Percentiles rank a stretch among this genome's conserved stretches.
Conservation (phyloP, 2,797 vertebrate genomes). For the Pangasius macronema region DNA sequence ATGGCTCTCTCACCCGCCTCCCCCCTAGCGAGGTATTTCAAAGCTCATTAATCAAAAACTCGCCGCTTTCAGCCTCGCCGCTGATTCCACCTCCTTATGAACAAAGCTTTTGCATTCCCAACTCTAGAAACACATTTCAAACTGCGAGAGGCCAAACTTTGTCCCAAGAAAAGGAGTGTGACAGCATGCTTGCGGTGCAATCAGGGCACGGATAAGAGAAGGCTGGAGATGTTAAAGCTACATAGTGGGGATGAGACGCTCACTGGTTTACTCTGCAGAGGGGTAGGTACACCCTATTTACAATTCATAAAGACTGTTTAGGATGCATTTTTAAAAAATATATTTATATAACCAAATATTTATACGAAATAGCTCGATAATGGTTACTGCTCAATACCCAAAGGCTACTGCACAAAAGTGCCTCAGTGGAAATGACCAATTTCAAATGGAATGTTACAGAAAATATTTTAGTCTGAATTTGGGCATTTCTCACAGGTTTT, state of each 20-base stretch:
- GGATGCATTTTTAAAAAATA: background rate
- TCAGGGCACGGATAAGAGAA: conserved; percentile 59
- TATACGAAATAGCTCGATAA: background rate
- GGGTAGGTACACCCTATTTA: conserved; percentile 40
- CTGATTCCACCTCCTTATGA: conserved; percentile 82
- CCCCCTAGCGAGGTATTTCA: conserved; percentile 86
- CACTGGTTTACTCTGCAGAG: conserved; percentile 24
- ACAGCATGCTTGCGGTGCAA: conserved; percentile 45
- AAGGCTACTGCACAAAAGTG: background rate
- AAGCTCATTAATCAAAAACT: conserved; percentile 93
- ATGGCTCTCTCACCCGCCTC: conserved; percentile 79
- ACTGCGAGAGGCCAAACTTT: conserved; percentile 72
- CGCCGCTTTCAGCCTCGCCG: conserved; percentile 82
- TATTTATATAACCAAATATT: background rate
- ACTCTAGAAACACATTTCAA: conserved; percentile 83
- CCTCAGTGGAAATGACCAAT: background rate
- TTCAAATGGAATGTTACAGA: background rate
- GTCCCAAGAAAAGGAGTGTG: conserved; percentile 46
- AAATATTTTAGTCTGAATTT: background rate
- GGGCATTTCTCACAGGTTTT: conserved; percentile 25
- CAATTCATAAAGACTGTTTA: background rate
- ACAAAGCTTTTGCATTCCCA: conserved; percentile 87
- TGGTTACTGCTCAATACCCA: background rate
- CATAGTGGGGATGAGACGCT: conserved; percentile 23
- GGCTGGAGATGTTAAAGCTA: conserved; percentile 43